Evolutionary conservation across 2,888 invertebrate species (phyloP), one percentile per base, ranked within the genome.

Genomic region (Sinopyrophorus schimmeli): DNA sequence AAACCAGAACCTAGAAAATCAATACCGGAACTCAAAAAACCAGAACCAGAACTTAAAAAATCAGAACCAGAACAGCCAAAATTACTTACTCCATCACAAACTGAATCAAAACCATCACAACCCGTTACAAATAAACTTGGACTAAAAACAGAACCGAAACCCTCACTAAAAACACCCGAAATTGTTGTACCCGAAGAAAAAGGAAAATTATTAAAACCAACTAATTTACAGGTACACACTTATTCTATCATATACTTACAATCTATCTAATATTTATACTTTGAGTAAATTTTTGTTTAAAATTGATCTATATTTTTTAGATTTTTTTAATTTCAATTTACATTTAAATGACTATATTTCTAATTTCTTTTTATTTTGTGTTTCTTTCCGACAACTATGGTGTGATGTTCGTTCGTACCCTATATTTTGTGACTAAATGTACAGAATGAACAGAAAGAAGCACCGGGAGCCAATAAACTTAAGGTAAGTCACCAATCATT

Each of bases 401-500:
- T 48, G 50, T 40, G 16, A 23, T 57, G 42, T 24, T 23, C 37
- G 47, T 34, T 47, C 21, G 18, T 37, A 26, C 23, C 20, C 10
- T 4, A n/a, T n/a, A n/a, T n/a, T n/a, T n/a, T n/a, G n/a, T n/a
- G n/a, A n/a, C n/a, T n/a, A n/a, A n/a, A 26, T 30, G 12, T 26
- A 28, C 37, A 62, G 61, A 59, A 42, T 44, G 61, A 62, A 26
- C 60, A 64, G 35, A 46, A 50, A n/a, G 51, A 63, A 54, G 28
- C 44, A n/a, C n/a, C 34, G 46, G 47, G 20, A 49, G 53, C 49
- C 54, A 58, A 39, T 54, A 64, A 55, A 47, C 47, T 30, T 53
- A 61, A 56, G 60, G 62, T 63, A 57, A 59, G 63, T 58, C 34
- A 24, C 16, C 30, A 18, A 30, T 23, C 16, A 30, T 34, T 40